phyloP scores from a whole-genome alignment of 2,888 invertebrate genomes.

The Phortica magna region DNA sequence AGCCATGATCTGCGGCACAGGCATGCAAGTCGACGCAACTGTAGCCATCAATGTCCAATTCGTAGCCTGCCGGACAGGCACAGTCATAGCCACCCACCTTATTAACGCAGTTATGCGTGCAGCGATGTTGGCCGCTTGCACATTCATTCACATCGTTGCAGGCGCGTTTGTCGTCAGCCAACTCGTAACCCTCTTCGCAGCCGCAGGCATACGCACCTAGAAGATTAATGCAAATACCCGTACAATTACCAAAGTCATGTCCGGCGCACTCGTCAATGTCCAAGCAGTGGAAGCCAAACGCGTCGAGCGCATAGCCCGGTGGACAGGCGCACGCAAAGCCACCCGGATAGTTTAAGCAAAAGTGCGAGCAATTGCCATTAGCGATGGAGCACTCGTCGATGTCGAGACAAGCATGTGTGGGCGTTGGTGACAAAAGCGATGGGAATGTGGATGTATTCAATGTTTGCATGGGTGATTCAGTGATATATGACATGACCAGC shows the following conservation, averaged over 20 bases:
- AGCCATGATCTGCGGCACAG: slow-evolving; percentile 68
- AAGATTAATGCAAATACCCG: slow-evolving; percentile 81
- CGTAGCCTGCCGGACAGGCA: slow-evolving; percentile 79
- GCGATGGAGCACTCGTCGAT: slow-evolving; percentile 78
- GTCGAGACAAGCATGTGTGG: slow-evolving; percentile 76
- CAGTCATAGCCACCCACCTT: slow-evolving; percentile 80
- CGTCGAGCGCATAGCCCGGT: slow-evolving; percentile 75
- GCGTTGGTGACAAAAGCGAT: slow-evolving; percentile 45
- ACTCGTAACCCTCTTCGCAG: slow-evolving; percentile 78
- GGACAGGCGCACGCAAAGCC: slow-evolving; percentile 77
- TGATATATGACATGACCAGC: slow-evolving; percentile 24
- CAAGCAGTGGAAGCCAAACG: slow-evolving; percentile 73
- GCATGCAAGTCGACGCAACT: slow-evolving; percentile 73
- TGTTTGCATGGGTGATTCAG: slow-evolving; percentile 32
- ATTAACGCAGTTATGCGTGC: slow-evolving; percentile 80
- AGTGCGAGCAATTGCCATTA: slow-evolving; percentile 78
- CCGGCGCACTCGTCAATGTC: slow-evolving; percentile 81
- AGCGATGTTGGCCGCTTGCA: slow-evolving; percentile 73
- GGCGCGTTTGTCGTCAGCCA: slow-evolving; percentile 70
- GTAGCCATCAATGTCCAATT: slow-evolving; percentile 68
- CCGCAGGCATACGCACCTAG: slow-evolving; percentile 79
- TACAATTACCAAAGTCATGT: slow-evolving; percentile 80
- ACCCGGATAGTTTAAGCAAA: slow-evolving; percentile 76
- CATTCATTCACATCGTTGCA: slow-evolving; percentile 80
- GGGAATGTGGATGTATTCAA: slow-evolving; percentile 27